Percentiles rank a stretch among this genome's conserved stretches.
Conservation (phyloP, 2,113 vertebrate genomes). For the Neogale vison region DNA sequence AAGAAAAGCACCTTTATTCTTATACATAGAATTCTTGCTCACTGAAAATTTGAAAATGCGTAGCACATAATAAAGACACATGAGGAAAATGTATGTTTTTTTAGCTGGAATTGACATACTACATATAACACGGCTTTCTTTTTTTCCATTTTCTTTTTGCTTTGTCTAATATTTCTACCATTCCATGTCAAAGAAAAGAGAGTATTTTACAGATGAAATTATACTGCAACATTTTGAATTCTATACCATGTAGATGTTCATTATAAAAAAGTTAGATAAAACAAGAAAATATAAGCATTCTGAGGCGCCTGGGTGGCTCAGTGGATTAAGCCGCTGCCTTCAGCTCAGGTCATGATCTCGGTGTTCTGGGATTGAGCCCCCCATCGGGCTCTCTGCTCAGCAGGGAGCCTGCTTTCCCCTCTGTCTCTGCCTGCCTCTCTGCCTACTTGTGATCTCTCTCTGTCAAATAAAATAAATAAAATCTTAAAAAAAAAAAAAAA, state of each 20-base stretch:
- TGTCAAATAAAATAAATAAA: too few relatives aligned
- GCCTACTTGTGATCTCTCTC: too few relatives aligned
- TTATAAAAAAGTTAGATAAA: background rate
- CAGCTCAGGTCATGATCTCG: too few relatives aligned
- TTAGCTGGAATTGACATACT: background rate
- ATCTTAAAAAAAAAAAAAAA: background rate
- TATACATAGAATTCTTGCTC: background rate
- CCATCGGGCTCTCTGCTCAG: too few relatives aligned
- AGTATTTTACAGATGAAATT: constrained; percentile 13
- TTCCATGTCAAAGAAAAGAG: background rate
- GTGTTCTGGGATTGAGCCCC: too few relatives aligned
- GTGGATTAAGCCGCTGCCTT: too few relatives aligned
- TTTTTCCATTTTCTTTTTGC: background rate
- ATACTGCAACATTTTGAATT: background rate
- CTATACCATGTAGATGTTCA: background rate
- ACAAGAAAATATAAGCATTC: background rate
- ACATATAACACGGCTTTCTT: background rate
- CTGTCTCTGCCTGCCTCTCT: too few relatives aligned
- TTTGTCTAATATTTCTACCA: background rate
- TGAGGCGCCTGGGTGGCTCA: too few relatives aligned
- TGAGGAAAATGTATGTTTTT: background rate
- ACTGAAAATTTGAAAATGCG: background rate
- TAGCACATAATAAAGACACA: background rate
- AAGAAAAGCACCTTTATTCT: background rate
- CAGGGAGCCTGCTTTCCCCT: too few relatives aligned